Evolutionary conservation across 2,113 vertebrate genomes (phyloP), one percentile per base, ranked within the genome.

Genomic region (Canis aureus): DNA sequence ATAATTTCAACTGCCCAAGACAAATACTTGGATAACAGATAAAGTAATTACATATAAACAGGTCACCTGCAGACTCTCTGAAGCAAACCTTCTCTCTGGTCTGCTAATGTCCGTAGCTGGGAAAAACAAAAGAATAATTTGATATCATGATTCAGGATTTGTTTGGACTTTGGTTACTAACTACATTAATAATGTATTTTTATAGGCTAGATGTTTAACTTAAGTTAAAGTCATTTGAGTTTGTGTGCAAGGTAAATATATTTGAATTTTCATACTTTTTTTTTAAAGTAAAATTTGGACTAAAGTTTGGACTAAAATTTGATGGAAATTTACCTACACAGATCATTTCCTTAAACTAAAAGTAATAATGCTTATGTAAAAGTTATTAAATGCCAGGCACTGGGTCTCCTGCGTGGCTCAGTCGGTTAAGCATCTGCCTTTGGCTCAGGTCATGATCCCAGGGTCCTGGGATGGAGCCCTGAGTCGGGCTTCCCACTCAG

Each of bases 121-220:
- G 22, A 73, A 82, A 73, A 69, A 74, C 22, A 49, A 83, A 60
- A 32, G 38, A 84, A 49, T 55, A 59, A 64, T 60, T 32, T 13
- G 51, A 38, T 20, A 15, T 71, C 23, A 23, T 53, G 57, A n/a
- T 16, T 16, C 57, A 1, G 1, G 29, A 22, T 76, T 94, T 74
- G 25, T 62, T 83, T 89, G 67, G 71, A 94, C 57, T 83, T 86
- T 94, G 85, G 60, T 95, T 60, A 29, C 49, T 53, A 62, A 38
- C 62, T 78, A 64, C 83, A 95, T 87, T 59, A 73, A 89, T 82
- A 57, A 73, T 87, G 74, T 86, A 91, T 86, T 95, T 80, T 62
- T 80, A 86, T 76, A 86, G 74, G 35, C 38, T 80, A 22, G 25
- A n/a, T 10, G 13, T 59, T 85, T 59, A 76, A 32, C 27, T 84